A percentile compares a stretch with the other conserved stretches of the same genome.
Conservation (phyloP, 2,113 vertebrate genomes). For the Plecotus auritus region DNA sequence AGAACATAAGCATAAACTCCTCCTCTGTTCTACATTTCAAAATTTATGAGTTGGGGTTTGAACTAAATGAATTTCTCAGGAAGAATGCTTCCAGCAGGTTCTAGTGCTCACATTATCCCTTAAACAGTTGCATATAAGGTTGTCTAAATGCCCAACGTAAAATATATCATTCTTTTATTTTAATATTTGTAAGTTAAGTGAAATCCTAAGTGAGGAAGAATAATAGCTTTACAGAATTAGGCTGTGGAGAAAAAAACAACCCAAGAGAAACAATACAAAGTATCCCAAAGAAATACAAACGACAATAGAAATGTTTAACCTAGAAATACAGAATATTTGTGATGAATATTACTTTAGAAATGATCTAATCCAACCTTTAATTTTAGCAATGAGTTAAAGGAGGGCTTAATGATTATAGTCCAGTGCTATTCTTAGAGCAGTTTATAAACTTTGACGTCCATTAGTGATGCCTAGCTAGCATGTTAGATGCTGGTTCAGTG, state of each 20-base stretch:
- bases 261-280: not conserved
- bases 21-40: not conserved
- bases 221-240: not conserved
- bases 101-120: not conserved
- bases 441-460: not conserved
- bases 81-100: not conserved
- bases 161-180: not conserved
- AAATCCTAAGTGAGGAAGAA: not conserved
- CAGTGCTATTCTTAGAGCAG: not conserved
- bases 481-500: not conserved
- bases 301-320: not conserved
- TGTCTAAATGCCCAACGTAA: not conserved
- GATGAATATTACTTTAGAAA: not conserved
- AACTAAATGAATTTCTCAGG: constrained; percentile 18
- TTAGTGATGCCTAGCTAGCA: not conserved
- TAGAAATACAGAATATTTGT: not conserved
- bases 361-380: not conserved
- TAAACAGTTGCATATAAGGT: not conserved
- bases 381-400: not conserved
- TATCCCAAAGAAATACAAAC: not conserved
- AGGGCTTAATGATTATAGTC: not conserved
- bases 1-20: not conserved
- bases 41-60: not conserved
- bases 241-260: not conserved
- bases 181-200: not conserved